A percentile compares a stretch with the other conserved stretches of the same genome.
phyloP scores from a whole-genome alignment of 2,888 invertebrate species.

The Unio pictorum region DNA sequence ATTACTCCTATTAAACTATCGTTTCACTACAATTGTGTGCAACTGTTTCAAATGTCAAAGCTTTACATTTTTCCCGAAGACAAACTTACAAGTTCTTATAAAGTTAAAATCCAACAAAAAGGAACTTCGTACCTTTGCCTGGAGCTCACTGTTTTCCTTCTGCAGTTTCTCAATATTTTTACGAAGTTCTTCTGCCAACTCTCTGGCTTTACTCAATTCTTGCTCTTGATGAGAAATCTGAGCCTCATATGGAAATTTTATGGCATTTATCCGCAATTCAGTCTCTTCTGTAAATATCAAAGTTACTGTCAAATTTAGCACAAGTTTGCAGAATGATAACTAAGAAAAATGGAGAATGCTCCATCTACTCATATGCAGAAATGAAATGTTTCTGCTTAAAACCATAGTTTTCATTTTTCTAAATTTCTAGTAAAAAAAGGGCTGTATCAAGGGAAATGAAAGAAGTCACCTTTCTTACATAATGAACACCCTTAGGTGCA shows the following conservation, averaged over 20 bases:
- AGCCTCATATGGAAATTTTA: conserved; percentile 47
- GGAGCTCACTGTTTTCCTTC: conserved; percentile 57
- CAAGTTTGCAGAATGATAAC: too few species aligned
- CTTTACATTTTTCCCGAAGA: background rate
- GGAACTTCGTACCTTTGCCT: conserved; percentile 48
- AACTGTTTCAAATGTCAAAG: background rate
- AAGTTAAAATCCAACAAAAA: conserved; percentile 1
- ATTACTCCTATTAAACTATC: background rate
- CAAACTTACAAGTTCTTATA: background rate
- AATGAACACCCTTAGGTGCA: too few species aligned
- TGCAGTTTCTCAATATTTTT: conserved; percentile 48
- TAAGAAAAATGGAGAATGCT: too few species aligned
- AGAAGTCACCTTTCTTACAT: too few species aligned
- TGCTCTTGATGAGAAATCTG: conserved; percentile 48
- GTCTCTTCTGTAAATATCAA: conserved; percentile 26
- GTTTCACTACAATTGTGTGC: background rate
- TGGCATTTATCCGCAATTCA: conserved; percentile 20
- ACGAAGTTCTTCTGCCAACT: conserved; percentile 6
- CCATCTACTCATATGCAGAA: too few species aligned
- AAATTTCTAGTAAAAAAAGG: too few species aligned
- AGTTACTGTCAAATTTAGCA: too few species aligned
- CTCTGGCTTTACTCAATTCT: conserved; percentile 19
- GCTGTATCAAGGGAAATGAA: too few species aligned
- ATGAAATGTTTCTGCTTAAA: too few species aligned
- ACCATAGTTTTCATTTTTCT: too few species aligned